These are phyloP conservation scores for Bubo bubo DNA, from an alignment of 2,113 vertebrate genomes.

Conservation along the genomic window DNA sequence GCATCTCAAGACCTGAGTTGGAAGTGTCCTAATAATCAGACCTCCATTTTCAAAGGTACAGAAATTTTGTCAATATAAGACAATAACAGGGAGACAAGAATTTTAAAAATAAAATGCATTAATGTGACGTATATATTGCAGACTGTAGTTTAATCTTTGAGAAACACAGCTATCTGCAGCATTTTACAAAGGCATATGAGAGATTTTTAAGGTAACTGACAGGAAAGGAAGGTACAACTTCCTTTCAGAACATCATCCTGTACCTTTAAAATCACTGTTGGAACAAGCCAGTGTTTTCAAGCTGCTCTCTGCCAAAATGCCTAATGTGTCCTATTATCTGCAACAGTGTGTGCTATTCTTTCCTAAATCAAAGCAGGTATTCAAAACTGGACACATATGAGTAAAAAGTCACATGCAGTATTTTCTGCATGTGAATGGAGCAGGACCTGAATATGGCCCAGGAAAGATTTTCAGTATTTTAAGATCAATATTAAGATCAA, in stretches of 20 bases:
- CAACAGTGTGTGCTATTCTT: background rate
- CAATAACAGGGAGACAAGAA: background rate
- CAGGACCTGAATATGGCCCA: background rate
- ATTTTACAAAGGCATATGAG: background rate
- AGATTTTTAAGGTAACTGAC: background rate
- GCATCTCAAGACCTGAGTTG: background rate
- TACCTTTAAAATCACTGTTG: background rate
- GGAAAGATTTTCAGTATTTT: background rate
- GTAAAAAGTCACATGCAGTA: background rate
- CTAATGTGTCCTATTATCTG: background rate
- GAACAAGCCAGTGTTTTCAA: slow-evolving; percentile 2
- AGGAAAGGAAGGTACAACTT: background rate
- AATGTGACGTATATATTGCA: background rate
- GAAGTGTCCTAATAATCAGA: background rate
- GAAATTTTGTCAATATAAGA: background rate
- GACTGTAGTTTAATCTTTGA: background rate
- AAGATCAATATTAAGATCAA: background rate
- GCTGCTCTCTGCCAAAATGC: background rate
- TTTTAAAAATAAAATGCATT: background rate
- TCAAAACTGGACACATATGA: background rate
- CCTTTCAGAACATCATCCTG: background rate
- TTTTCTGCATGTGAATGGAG: background rate
- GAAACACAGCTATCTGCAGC: background rate
- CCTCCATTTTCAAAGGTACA: background rate
- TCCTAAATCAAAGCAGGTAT: background rate